Conservation (phyloP, 2,113 vertebrate genomes). For the Eolophus roseicapilla region DNA sequence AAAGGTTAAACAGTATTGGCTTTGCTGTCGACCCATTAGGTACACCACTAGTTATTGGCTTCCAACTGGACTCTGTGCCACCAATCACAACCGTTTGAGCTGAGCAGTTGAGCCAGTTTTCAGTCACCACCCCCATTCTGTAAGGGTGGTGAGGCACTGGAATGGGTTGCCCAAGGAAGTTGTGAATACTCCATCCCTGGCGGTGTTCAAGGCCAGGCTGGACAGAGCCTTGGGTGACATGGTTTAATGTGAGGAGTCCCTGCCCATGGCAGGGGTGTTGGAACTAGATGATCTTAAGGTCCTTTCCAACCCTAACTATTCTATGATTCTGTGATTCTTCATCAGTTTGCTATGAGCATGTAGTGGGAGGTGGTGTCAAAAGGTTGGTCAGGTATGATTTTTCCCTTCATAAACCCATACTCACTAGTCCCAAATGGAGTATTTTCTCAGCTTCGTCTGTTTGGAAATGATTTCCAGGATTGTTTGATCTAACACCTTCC, state of each 20-base stretch:
- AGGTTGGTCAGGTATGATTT: not conserved
- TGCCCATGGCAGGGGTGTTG: too few species aligned
- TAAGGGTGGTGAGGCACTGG: too few species aligned
- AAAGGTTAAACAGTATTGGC: not conserved
- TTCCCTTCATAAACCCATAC: not conserved
- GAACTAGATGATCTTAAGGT: too few species aligned
- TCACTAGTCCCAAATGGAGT: not conserved
- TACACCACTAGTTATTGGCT: not conserved
- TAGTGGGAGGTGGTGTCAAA: not conserved
- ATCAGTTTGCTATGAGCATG: not conserved
- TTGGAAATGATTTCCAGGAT: not conserved
- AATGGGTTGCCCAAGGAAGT: too few species aligned
- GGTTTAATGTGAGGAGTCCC: too few species aligned
- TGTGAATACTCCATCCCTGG: too few species aligned
- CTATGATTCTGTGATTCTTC: not conserved
- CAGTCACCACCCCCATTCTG: not conserved
- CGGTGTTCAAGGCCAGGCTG: too few species aligned
- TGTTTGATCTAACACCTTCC: not conserved
- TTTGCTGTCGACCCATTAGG: not conserved
- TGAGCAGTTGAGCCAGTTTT: not conserved
- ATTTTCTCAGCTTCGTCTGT: not conserved
- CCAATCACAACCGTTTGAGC: not conserved
- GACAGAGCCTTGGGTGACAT: too few species aligned
- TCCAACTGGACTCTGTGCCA: not conserved
- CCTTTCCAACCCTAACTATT: too few species aligned